Conservation (phyloP, 23 tunicate genomes). For the Ciona savignyi region DNA sequence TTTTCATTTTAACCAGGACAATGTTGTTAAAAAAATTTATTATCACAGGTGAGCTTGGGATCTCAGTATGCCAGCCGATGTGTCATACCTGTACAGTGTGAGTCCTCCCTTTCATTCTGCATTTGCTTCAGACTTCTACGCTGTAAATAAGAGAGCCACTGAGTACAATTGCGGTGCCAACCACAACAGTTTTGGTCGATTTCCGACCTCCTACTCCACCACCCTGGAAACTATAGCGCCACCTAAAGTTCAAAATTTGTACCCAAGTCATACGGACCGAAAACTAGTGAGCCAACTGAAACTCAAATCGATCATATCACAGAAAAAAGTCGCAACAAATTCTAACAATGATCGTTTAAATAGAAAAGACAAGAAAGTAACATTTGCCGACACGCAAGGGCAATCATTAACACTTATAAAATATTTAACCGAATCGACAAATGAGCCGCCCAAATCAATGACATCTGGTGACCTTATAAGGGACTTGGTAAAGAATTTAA, state of each 20-base stretch:
- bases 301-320: background rate
- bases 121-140: background rate
- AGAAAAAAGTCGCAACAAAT: background rate
- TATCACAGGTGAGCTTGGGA: no score
- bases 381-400: constrained; percentile 89
- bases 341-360: background rate
- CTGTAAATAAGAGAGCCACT: background rate
- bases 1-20: no score
- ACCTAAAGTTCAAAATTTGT: no score
- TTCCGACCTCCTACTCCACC: background rate
- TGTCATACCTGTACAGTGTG: constrained; percentile 29
- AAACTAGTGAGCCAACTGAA: background rate
- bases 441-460: constrained; percentile 62
- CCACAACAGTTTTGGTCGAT: background rate
- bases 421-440: constrained; percentile 58
- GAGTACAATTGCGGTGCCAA: background rate
- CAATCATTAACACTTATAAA: constrained; percentile 43
- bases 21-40: no score
- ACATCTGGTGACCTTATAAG: constrained; percentile 20
- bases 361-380: constrained; percentile 45
- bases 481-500: constrained; percentile 28
- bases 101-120: constrained; percentile 51
- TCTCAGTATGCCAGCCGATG: constrained; percentile 46
- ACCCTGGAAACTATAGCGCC: background rate
- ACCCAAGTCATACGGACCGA: background rate